Base-by-base conservation (phyloP, 92 coral and sea anemone genomes). In the Pocillopora grandis region DNA sequence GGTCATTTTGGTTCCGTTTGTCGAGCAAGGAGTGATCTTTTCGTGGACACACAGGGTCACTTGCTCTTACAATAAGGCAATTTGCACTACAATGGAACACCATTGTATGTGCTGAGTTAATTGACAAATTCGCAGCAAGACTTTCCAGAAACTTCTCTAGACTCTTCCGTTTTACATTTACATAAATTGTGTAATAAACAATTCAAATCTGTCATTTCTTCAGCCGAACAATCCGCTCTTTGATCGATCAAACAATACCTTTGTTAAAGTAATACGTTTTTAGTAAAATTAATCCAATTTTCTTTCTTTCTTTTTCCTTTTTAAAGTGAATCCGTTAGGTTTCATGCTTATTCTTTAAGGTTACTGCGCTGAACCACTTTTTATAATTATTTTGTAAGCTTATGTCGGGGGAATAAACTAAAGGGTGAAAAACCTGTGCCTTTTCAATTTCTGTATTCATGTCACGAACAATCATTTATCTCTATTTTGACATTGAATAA, bases 181-280 rank as follows among this genome's bases (percentile, higher is more conserved):
- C 75, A 70, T 70, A 70, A 35, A 70, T 70, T 70, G 75, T 70
- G 56, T 1, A 70, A 70, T 70, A 36, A 70, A 55, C 75, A 36
- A 37, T 36, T 70, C 57, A 70, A 70, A 70, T 68, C 52, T 70
- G 75, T 70, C 75, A 69, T 52, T 35, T 33, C 52, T 69, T 69
- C 7, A 16, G 23, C 23, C 75, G 21, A 4, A 37, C 75, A 36
- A 36, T 70, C 57, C 75, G 56, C 33, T 36, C 20, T 16, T 16
- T 37, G 55, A 70, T 21, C 48, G 19, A 70, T 37, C 57, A 37
- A 70, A 5, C 57, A 11, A 4, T 70, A 18, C 9, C 55, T 12
- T 55, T 70, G 75, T 70, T 15, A 13, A 70, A 36, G 6, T 66
- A 11, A 66, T 66, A 66, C 21, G 70, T 35, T 20, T 66, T 66